A percentile compares a stretch with the other conserved stretches of the same genome.
Conservation (phyloP, 2,113 vertebrate species). For the Felis catus region F.catus_Fca126_mat1.0 CM031425.1:60066001-60066500, state of each 20-base stretch:
- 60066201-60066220: rapidly evolving
- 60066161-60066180: rapidly evolving
- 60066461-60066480: background rate
- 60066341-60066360: background rate
- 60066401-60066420: rapidly evolving
- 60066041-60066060: background rate
- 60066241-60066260: rapidly evolving
- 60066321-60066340: too few species aligned
- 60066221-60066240: rapidly evolving
- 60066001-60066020: too few species aligned
- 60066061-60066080: conserved; percentile 96
- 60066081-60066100: conserved; percentile 98
- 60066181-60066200: too few species aligned
- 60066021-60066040: too few species aligned
- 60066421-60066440: background rate
- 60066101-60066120: conserved; percentile 85
- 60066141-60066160: background rate
- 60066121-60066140: conserved; percentile 90
- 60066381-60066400: rapidly evolving
- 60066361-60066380: rapidly evolving
- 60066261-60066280: rapidly evolving
- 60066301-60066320: background rate
- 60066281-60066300: background rate
- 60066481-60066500: background rate
- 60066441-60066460: background rate